phyloP scores from a whole-genome alignment of 2,888 invertebrate genomes.

The Petrophora chlorosata region DNA sequence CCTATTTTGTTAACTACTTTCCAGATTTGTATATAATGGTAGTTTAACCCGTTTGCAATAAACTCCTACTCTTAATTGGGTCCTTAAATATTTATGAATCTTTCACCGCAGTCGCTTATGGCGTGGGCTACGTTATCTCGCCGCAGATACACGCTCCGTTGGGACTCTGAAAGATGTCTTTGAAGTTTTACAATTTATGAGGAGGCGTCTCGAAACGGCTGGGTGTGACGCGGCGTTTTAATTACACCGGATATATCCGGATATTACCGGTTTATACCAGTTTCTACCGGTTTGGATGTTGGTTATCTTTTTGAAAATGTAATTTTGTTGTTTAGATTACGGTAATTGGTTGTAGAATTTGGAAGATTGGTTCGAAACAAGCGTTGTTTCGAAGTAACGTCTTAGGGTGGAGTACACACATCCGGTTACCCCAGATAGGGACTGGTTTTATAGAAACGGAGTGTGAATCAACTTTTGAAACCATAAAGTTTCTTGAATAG shows the following conservation, averaged over 20 bases:
- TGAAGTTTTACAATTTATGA: constrained; percentile 47
- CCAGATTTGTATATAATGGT: no score
- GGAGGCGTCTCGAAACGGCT: constrained; percentile 17
- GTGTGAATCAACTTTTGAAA: no score
- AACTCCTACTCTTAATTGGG: no score
- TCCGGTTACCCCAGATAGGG: no score
- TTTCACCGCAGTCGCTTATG: constrained; percentile 1
- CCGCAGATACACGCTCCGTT: constrained; percentile 38
- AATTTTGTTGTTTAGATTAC: constrained; percentile 10
- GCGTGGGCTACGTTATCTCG: constrained; percentile 1
- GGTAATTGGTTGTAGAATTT: background rate
- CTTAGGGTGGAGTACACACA: background rate
- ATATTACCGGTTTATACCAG: no score
- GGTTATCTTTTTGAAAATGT: constrained; percentile 12
- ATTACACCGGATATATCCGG: constrained; percentile 26
- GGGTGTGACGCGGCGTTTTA: constrained; percentile 29
- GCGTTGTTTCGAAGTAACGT: background rate
- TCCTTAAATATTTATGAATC: background rate
- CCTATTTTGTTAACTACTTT: no score
- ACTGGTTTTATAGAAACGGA: no score
- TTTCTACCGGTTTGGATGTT: no score
- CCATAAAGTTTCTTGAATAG: no score
- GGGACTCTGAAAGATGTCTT: constrained; percentile 42
- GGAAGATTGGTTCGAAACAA: background rate
- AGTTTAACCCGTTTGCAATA: no score